These are phyloP conservation scores for Sphaerophoria taeniata DNA, from an alignment of 2,888 invertebrate genomes.

Conservation along the genomic window DNA sequence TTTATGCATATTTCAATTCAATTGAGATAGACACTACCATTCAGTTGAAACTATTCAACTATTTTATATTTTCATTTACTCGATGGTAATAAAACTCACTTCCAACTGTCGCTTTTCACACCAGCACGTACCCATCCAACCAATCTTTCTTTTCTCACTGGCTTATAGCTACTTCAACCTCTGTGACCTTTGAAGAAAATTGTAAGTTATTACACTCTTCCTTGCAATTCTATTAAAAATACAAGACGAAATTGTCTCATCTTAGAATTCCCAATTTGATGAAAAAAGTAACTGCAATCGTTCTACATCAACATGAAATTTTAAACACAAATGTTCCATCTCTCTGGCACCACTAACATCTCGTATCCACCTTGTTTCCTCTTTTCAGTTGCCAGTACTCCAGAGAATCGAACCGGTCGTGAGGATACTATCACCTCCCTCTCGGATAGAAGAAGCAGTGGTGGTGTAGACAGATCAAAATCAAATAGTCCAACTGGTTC, in stretches of 20 bases:
- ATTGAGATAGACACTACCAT: too few relatives aligned
- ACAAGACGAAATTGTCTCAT: not conserved
- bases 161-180: not conserved
- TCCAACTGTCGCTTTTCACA: slow-evolving; percentile 8
- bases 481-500: slow-evolving; percentile 77
- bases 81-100: slow-evolving; percentile 16
- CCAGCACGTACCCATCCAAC: not conserved
- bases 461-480: slow-evolving; percentile 83
- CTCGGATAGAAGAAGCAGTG: slow-evolving; percentile 81
- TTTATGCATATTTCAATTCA: not conserved
- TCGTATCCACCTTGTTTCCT: slow-evolving; percentile 76
- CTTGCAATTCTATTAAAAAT: not conserved
- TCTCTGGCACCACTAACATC: too few relatives aligned
- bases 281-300: not conserved
- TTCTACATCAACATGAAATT: slow-evolving; percentile 69
- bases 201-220: not conserved
- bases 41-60: not conserved
- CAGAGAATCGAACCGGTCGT: slow-evolving; percentile 86
- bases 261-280: slow-evolving; percentile 17
- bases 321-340: slow-evolving; percentile 47
- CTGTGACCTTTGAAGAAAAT: slow-evolving; percentile 3
- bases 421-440: slow-evolving; percentile 83
- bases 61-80: slow-evolving; percentile 32
- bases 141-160: not conserved
- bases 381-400: slow-evolving; percentile 92